Percentiles rank a stretch among this genome's conserved stretches.
Conservation (phyloP, 2,113 vertebrate genomes). For the Burhinus oedicnemus region DNA sequence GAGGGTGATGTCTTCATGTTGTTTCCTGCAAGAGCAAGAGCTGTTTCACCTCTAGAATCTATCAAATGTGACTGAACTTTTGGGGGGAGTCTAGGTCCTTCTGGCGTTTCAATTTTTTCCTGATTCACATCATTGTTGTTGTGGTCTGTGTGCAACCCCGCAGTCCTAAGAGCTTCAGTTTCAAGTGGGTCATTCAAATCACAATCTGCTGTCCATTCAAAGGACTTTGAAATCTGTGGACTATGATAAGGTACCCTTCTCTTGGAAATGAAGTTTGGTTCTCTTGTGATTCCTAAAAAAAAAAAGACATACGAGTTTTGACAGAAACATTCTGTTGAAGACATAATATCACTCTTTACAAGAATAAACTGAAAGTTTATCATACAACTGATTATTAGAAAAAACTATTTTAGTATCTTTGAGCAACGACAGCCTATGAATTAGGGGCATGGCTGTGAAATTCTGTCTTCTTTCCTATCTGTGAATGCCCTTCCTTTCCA, state of each 20-base stretch:
- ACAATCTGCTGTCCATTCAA: constrained; percentile 77
- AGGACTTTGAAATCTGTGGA: constrained; percentile 79
- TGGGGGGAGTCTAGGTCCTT: constrained; percentile 59
- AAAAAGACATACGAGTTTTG: background rate
- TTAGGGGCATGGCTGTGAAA: background rate
- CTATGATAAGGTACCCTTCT: constrained; percentile 77
- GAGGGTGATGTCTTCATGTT: background rate
- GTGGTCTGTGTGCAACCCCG: constrained; percentile 13
- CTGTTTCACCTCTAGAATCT: constrained; percentile 51
- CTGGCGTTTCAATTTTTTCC: constrained; percentile 44
- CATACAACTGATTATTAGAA: background rate
- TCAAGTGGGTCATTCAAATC: constrained; percentile 8
- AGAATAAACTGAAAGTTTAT: background rate
- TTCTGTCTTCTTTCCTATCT: background rate
- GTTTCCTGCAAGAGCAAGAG: constrained; percentile 27
- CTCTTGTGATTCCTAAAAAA: constrained; percentile 81
- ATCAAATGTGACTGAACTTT: constrained; percentile 31
- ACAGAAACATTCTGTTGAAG: background rate
- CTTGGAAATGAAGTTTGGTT: constrained; percentile 87
- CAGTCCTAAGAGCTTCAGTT: background rate
- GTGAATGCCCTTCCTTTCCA: background rate
- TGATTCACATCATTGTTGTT: constrained; percentile 33
- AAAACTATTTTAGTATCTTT: background rate
- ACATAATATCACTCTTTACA: background rate
- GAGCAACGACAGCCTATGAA: background rate